phyloP scores from a whole-genome alignment of 2,113 vertebrate species.

The Patagioenas fasciata region DNA sequence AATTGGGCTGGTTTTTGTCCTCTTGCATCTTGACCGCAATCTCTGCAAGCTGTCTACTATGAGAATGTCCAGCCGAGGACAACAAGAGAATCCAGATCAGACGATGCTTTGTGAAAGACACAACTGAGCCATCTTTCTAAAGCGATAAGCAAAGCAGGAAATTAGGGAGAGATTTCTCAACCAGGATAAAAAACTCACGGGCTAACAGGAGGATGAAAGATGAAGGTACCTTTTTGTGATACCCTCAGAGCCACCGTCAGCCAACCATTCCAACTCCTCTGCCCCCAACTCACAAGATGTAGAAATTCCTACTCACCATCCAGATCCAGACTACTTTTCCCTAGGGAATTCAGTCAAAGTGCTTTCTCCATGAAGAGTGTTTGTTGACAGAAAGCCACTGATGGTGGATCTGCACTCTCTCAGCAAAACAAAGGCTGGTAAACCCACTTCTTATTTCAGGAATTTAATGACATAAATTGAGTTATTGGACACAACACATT shows the following conservation, averaged over 20 bases:
- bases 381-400: neutral
- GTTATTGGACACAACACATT: rapidly evolving
- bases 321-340: neutral
- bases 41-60: neutral
- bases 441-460: neutral
- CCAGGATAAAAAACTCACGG: no score
- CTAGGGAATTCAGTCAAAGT: neutral
- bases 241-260: neutral
- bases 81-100: neutral
- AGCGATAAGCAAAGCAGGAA: neutral
- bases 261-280: neutral
- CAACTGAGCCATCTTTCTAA: neutral
- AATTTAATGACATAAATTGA: neutral
- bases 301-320: neutral
- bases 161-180: neutral
- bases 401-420: neutral
- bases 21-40: neutral
- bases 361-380: neutral
- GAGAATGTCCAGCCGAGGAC: neutral
- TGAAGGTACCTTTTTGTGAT: neutral
- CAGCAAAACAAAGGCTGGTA: neutral
- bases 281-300: neutral
- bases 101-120: no score
- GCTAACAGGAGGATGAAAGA: no score
- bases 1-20: neutral